Evolutionary conservation across 2,888 invertebrate genomes (phyloP).

Genomic region (Lasioglossum marginatum): DNA sequence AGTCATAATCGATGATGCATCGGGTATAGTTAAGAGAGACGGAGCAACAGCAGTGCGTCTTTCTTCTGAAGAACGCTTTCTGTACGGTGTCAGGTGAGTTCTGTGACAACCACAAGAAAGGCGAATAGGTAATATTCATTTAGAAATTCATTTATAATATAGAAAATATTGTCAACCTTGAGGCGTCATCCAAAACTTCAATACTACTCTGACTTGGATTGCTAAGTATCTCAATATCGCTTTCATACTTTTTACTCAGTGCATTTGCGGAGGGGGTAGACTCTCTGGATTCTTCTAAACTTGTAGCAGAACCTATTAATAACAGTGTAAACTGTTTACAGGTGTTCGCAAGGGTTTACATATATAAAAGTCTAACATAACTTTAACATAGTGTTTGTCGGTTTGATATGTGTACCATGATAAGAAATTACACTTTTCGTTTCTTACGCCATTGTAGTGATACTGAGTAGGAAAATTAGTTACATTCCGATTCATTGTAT

Average conservation of each 20-base stretch:
- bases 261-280: constrained; percentile 81
- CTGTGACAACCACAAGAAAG: constrained; percentile 54
- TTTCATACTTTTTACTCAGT: constrained; percentile 85
- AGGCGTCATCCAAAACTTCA: constrained; percentile 86
- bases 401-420: not conserved
- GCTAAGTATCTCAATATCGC: constrained; percentile 90
- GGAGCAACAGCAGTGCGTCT: constrained; percentile 84
- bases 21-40: constrained; percentile 85
- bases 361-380: not conserved
- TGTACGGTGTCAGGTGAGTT: constrained; percentile 81
- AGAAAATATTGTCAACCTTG: constrained; percentile 75
- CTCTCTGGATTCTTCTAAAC: constrained; percentile 82
- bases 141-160: not conserved
- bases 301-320: constrained; percentile 83
- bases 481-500: not conserved
- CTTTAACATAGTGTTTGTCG: not conserved
- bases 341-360: not conserved
- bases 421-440: not conserved
- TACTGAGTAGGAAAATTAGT: not conserved
- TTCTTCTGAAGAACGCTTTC: constrained; percentile 86
- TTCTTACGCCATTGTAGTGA: not conserved
- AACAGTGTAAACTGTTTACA: constrained; percentile 6
- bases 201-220: constrained; percentile 91
- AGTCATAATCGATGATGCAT: constrained; percentile 80
- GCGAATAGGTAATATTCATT: not conserved